Evolutionary conservation across 1,140 invertebrate genomes (phyloP).

Genomic region (Eufriesea mexicana): DNA sequence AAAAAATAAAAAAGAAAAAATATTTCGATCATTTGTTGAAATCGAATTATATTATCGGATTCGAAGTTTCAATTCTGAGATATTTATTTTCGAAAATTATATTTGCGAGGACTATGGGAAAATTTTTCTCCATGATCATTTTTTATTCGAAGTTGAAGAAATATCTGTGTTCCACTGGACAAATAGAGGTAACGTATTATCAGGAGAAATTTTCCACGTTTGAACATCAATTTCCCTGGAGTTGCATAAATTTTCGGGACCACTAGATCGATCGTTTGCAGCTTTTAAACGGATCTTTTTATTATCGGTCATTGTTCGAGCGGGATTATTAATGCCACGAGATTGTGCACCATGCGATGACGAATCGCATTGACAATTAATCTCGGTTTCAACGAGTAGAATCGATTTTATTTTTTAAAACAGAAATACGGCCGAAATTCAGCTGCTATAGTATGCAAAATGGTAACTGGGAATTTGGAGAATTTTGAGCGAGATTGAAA

Average conservation of each 20-base stretch:
- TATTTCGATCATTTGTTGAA: too few species aligned
- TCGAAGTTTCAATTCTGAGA: too few species aligned
- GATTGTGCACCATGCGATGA: background rate
- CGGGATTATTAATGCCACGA: background rate
- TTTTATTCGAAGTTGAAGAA: background rate
- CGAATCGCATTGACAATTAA: slow-evolving; percentile 3
- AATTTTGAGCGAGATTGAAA: too few species aligned
- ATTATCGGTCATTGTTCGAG: background rate
- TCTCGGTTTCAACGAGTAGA: background rate
- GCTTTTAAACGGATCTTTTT: background rate
- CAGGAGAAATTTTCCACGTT: background rate
- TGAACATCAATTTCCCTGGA: background rate
- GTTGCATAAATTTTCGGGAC: background rate
- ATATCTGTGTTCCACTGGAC: background rate
- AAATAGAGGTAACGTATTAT: too few species aligned
- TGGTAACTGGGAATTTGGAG: too few species aligned
- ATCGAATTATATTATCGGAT: too few species aligned
- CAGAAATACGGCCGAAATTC: too few species aligned
- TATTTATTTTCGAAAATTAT: too few species aligned
- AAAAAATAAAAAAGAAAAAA: too few species aligned
- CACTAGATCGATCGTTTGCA: background rate
- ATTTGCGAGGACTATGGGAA: background rate
- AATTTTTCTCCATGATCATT: background rate
- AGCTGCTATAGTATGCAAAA: too few species aligned
- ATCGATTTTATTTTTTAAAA: background rate